Base-by-base conservation (phyloP, 1,140 invertebrate species). In the Caenorhabditis briggsae region DNA sequence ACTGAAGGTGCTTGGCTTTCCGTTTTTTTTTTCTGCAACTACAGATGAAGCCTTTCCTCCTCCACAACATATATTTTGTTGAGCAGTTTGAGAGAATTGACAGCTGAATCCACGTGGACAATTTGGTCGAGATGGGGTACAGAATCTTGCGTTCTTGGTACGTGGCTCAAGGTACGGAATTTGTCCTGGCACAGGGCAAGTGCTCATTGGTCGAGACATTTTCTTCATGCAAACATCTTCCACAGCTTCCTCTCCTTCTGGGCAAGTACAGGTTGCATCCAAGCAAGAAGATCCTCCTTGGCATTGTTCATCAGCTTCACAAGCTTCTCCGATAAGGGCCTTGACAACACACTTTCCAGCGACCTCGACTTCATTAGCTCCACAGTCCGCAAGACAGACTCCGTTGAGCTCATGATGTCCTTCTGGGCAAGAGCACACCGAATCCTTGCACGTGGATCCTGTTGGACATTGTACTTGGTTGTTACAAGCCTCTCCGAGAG, bases 11-110 rank as follows among this genome's bases (percentile, higher is more conserved):
- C 64, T 84, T n/a, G 82, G 65, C n/a, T 70, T 87, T 58, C n/a
- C 46, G n/a, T 48, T 23, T 7, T 55, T 82, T 74, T 88, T 82
- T 23, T 65, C 78, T 0, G 64, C 41, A 8, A 82, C 61, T 9
- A 59, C 65, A 6, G 56, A n/a, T 50, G 58, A 61, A 11, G 43
- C 88, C 16, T 56, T 58, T 50, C 53, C 83, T 82, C 88, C 46
- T 82, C 90, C 91, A 87, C 91, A 91, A 65, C 91, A 91, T 41
- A 91, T 88, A 83, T 92, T 91, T 41, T 91, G 89, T 70, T 89
- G 74, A 11, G 87, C 55, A 20, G 88, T 64, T 33, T 88, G 88
- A 61, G 88, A 90, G 90, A 88, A 90, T 84, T 91, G 91, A 82
- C 91, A 91, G 8, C 55, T 87, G 83, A 70, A 92, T 41, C 78